Percentiles rank a stretch among this genome's conserved stretches.
These are phyloP conservation scores for Macrosiphum euphorbiae DNA, from an alignment of 2,888 invertebrate genomes.

Conservation along the genomic window DNA sequence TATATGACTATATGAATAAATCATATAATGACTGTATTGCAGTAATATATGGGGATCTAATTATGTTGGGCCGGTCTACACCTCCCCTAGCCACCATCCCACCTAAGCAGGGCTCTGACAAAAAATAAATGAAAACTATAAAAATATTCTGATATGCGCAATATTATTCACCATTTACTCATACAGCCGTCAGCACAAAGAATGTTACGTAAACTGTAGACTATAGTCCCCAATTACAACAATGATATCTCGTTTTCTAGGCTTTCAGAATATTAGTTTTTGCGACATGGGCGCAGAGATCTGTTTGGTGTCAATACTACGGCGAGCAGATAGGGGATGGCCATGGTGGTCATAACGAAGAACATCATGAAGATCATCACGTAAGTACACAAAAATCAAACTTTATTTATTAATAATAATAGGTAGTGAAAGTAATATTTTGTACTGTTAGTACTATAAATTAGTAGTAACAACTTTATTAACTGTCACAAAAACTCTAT, in stretches of 20 bases:
- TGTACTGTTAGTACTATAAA: no score
- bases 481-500: not conserved
- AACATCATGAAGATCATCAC: conserved; percentile 26
- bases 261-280: conserved; percentile 34
- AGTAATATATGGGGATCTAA: no score
- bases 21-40: no score
- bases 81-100: no score
- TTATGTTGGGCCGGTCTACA: no score
- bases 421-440: not conserved
- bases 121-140: not conserved
- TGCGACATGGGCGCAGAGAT: not conserved
- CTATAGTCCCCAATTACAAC: not conserved
- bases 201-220: not conserved
- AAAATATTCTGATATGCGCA: not conserved
- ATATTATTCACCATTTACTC: not conserved
- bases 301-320: conserved; percentile 39
- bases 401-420: not conserved
- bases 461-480: not conserved
- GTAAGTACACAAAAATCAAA: not conserved
- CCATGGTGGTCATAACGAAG: not conserved
- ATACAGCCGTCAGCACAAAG: not conserved
- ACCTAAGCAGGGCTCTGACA: no score
- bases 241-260: not conserved
- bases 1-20: no score
- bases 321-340: conserved; percentile 22